Conservation (phyloP, 2,113 vertebrate species). For the Apteryx mantelli region DNA sequence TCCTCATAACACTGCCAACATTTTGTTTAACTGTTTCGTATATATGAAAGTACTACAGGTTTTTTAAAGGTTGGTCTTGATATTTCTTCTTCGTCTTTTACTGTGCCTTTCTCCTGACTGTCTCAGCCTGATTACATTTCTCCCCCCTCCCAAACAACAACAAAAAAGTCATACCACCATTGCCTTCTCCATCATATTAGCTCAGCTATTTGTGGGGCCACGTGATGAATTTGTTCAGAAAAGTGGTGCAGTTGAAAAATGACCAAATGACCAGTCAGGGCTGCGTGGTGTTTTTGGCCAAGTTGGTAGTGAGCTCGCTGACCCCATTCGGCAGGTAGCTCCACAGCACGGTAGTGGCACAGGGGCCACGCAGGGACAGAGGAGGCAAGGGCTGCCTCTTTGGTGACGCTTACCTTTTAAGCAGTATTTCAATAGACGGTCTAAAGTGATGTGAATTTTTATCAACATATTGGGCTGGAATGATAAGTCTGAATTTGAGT, state of each 20-base stretch:
- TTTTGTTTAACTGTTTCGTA: background rate
- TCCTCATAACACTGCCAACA: rapidly evolving
- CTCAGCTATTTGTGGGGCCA: background rate
- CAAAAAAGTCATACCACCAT: background rate
- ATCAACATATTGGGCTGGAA: background rate
- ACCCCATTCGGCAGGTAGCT: background rate
- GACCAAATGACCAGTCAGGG: background rate
- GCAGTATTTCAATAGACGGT: background rate
- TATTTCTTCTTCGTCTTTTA: background rate
- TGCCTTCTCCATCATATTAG: background rate
- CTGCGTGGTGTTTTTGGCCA: background rate
- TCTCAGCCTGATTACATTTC: background rate
- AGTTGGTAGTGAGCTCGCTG: background rate
- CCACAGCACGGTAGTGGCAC: background rate
- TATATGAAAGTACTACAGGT: background rate
- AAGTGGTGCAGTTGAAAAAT: background rate
- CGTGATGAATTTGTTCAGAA: background rate
- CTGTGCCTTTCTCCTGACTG: background rate
- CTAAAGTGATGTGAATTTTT: background rate
- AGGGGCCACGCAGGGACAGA: background rate
- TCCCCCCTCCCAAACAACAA: background rate
- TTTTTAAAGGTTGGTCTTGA: background rate
- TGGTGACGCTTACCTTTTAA: too few relatives aligned
- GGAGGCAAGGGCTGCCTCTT: background rate
- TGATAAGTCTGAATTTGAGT: background rate